Evolutionary conservation across 2,113 vertebrate species (phyloP), one percentile per base, ranked within the genome.

Genomic region (Eupsittula cactorum): DNA sequence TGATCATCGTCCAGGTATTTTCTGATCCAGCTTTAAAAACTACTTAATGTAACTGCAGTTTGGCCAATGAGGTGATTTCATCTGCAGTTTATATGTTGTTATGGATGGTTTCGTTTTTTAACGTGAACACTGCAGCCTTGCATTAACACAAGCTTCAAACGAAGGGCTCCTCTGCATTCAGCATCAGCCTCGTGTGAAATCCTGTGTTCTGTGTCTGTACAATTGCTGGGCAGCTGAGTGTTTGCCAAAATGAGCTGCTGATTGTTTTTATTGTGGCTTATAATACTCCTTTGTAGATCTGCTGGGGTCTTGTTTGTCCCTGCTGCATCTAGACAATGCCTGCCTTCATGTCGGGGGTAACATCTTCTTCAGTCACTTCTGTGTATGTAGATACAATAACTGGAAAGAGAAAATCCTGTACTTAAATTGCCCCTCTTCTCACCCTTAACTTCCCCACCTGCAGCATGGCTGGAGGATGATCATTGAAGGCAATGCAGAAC

Each of bases 201-300:
- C 23, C 46, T 16, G 27, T 33, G 53, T 63, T 55, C 67, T 49
- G 2, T 29, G 53, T 9, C 57, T 59, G 37, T 12, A 10, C 35
- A 62, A 24, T 39, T 35, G 25, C 29, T 47, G 86, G 63, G 12
- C 37, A 57, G 73, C 65, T 18, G 47, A 92, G 59, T 42, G 0
- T 39, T 87, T 46, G 57, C 73, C 82, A 46, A 42, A 52, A 24
- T 16, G 81, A 92, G 81, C 71, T 82, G 44, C 67, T 62, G 55
- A 35, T 86, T 73, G 50, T 13, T 52, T 86, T 50, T 83, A 64
- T 64, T 82, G 42, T 63, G 59, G 29, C 29, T 77, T 49, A 90
- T 81, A 90, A 90, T 90, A 17, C 69, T 69, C 62, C 62, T 95
- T 92, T 95, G 94, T 86, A 31, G 62, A n/a, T 73, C 47, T 57